phyloP scores from a whole-genome alignment of 2,888 invertebrate species.

The Diogma glabrata region DNA sequence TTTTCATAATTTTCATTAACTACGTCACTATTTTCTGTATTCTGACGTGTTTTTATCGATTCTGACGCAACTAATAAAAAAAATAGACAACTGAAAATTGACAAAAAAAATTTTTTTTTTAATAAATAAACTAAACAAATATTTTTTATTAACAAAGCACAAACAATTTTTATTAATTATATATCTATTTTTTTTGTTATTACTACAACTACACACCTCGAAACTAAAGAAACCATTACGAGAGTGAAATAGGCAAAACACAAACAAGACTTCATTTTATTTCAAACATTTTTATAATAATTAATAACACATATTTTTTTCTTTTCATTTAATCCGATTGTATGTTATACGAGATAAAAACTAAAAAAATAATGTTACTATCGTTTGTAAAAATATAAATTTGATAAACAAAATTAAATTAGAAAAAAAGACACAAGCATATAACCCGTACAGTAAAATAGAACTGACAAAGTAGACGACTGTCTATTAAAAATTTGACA shows the following conservation, averaged over 20 bases:
- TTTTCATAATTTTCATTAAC: slow-evolving; percentile 7
- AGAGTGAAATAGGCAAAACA: slow-evolving; percentile 16
- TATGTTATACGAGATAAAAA: too few species aligned
- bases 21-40: not conserved
- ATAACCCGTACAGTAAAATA: not conserved
- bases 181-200: not conserved
- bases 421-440: not conserved
- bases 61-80: slow-evolving; percentile 49
- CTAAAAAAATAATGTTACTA: too few species aligned
- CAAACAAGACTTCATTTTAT: slow-evolving; percentile 12
- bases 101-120: slow-evolving; percentile 20
- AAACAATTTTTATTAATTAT: slow-evolving; percentile 1
- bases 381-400: too few species aligned
- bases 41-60: slow-evolving; percentile 31
- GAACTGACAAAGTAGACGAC: not conserved
- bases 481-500: slow-evolving; percentile 12
- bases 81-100: slow-evolving; percentile 42
- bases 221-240: slow-evolving; percentile 41
- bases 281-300: too few species aligned
- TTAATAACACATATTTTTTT: too few species aligned
- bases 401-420: not conserved
- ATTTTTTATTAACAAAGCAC: not conserved
- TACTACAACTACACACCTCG: slow-evolving; percentile 36
- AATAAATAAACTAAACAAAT: not conserved
- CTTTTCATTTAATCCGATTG: too few species aligned